phyloP scores from a whole-genome alignment of 2,113 vertebrate species.

The Mugil cephalus region DNA sequence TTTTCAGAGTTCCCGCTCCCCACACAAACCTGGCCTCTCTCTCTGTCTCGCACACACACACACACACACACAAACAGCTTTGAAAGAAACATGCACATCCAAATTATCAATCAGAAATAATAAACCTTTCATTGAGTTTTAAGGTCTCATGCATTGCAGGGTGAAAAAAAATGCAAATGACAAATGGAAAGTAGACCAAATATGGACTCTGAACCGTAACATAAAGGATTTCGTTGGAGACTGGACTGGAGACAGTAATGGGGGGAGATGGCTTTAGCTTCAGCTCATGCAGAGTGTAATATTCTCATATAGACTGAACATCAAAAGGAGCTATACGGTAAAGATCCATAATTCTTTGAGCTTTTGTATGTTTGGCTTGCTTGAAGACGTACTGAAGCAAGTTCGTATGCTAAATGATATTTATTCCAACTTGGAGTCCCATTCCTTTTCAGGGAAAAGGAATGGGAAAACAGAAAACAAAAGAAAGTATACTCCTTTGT shows the following conservation, averaged over 20 bases:
- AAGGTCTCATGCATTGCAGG: constrained; percentile 34
- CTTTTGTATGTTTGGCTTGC: background rate
- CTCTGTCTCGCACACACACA: background rate
- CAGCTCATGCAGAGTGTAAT: constrained; percentile 25
- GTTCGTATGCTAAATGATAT: background rate
- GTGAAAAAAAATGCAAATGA: constrained; percentile 32
- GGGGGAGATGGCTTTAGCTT: constrained; percentile 30
- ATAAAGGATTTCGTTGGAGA: constrained; percentile 51
- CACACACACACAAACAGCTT: constrained; percentile 7
- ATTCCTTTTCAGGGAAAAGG: background rate
- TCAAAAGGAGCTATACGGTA: constrained; percentile 20
- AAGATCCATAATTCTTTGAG: background rate
- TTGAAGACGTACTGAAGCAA: background rate
- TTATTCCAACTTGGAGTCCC: background rate
- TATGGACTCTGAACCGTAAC: constrained; percentile 37
- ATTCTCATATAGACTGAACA: constrained; percentile 17
- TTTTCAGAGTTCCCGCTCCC: constrained; percentile 22
- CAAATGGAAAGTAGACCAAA: constrained; percentile 55
- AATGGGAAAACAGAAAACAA: too few species aligned
- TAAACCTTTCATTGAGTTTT: constrained; percentile 39
- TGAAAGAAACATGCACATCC: constrained; percentile 39
- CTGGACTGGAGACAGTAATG: constrained; percentile 26
- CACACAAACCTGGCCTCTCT: constrained; percentile 18
- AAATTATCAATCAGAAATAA: constrained; percentile 33
- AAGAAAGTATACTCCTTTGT: too few species aligned